Evolutionary conservation across 1,140 invertebrate genomes (phyloP).

Genomic region (Solenopsis invicta): DNA sequence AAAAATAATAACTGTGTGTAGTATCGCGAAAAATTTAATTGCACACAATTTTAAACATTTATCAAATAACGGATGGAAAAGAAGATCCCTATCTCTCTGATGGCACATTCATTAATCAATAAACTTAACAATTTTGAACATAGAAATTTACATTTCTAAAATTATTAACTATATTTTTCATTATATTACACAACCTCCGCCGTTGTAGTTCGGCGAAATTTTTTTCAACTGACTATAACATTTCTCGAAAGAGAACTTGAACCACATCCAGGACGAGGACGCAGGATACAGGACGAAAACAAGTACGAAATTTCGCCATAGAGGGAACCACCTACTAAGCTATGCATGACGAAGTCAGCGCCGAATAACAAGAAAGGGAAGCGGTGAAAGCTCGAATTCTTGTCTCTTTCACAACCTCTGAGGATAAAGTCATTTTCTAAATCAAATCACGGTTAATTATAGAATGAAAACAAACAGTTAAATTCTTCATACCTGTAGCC

Average conservation of each 20-base stretch:
- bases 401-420: conserved; percentile 75
- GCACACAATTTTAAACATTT: neutral
- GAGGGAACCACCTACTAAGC: conserved; percentile 82
- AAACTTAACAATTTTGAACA: conserved; percentile 34
- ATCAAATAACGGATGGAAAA: conserved; percentile 66
- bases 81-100: conserved; percentile 64
- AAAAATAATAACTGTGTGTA: neutral
- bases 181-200: neutral
- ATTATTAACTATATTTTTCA: neutral
- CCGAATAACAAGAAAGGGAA: conserved; percentile 76
- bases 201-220: too few relatives aligned
- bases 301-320: conserved; percentile 70
- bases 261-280: conserved; percentile 14
- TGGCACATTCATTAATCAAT: conserved; percentile 40
- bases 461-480: neutral
- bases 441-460: conserved; percentile 38
- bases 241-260: neutral
- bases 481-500: neutral
- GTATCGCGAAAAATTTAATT: neutral
- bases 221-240: neutral
- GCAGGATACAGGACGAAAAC: conserved; percentile 65
- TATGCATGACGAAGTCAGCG: conserved; percentile 77
- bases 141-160: neutral
- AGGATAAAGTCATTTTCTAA: conserved; percentile 78
- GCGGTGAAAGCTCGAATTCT: conserved; percentile 80